Base-by-base conservation (phyloP, 2,888 invertebrate species). In the Netelia virgata region DNA sequence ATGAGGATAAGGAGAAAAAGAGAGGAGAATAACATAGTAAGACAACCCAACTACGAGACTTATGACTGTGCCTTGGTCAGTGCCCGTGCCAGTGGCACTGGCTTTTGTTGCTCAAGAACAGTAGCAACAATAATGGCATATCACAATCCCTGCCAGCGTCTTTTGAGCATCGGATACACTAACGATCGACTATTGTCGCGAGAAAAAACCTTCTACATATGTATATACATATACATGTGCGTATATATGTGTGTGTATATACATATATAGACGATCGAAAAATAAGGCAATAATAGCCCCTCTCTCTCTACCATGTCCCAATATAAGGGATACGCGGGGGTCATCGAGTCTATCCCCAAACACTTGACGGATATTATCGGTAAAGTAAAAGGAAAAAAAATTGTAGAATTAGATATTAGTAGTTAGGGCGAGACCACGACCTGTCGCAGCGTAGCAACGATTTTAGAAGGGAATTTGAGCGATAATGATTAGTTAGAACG, bases 11-110 rank as follows among this genome's bases (percentile, higher is more conserved):
- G 47, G 78, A 18, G 55, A 53, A 57, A 69, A 83, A 68, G 79
- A 77, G 81, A 84, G 70, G 18, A 68, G 18, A 63, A 76, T 68
- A 72, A 63, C 64, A 70, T 59, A 78, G 70, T 69, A 75, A 83
- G 77, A 84, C 79, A 79, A 68, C 83, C 72, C 75, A 85, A 79
- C 83, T 88, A 88, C 89, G 90, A 92, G 91, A 92, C 91, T 91
- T 91, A 92, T 88, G 90, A 92, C 89, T 92, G 93, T 93, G 93
- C 93, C 93, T 93, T 93, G 91, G 92, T 91, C 90, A 89, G 90
- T 90, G 90, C 88, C 88, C 88, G 87, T 87, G 88, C 87, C 86
- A 88, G 84, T 85, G 88, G 88, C 89, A 87, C 88, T 90, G 84
- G 88, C 87, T 88, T 89, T 89, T 88, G 86, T 89, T 89, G 88